phyloP scores from a whole-genome alignment of 2,888 invertebrate species.

The Trissolcus japonicus region DNA sequence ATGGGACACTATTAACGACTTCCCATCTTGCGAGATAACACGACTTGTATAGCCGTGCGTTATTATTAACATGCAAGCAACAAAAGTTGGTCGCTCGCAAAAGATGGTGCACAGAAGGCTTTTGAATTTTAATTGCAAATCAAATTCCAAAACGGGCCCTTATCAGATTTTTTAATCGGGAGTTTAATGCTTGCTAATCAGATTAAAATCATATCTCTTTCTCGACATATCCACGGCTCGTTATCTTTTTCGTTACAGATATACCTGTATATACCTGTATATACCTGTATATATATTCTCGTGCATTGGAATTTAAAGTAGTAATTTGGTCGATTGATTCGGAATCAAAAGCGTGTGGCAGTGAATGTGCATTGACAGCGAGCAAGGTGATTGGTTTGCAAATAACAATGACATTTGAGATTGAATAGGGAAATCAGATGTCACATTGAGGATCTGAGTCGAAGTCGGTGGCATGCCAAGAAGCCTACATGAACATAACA shows the following conservation, averaged over 20 bases:
- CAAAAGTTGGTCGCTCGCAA: constrained; percentile 3
- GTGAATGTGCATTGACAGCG: too few relatives aligned
- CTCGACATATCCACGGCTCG: too few relatives aligned
- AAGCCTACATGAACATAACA: constrained; percentile 44
- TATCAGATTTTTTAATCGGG: too few relatives aligned
- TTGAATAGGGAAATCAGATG: constrained; percentile 55
- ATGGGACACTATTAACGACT: constrained; percentile 35
- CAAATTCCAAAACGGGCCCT: neutral
- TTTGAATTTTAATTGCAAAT: constrained; percentile 10
- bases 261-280: too few relatives aligned
- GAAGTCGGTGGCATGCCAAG: constrained; percentile 29
- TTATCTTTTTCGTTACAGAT: too few relatives aligned
- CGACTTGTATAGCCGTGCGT: constrained; percentile 24
- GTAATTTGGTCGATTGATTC: too few relatives aligned
- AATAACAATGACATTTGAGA: constrained; percentile 40
- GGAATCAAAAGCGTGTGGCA: constrained; percentile 2
- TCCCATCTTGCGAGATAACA: constrained; percentile 15
- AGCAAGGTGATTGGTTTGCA: constrained; percentile 28
- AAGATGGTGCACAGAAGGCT: neutral
- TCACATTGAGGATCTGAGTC: constrained; percentile 43
- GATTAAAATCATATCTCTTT: too few relatives aligned
- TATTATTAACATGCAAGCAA: constrained; percentile 8
- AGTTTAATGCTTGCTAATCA: too few relatives aligned
- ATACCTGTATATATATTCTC: too few relatives aligned
- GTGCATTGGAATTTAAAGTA: too few relatives aligned